These are phyloP conservation scores for Chiroxiphia lanceolata DNA, from an alignment of 2,797 vertebrate species.

Conservation along the genomic window DNA sequence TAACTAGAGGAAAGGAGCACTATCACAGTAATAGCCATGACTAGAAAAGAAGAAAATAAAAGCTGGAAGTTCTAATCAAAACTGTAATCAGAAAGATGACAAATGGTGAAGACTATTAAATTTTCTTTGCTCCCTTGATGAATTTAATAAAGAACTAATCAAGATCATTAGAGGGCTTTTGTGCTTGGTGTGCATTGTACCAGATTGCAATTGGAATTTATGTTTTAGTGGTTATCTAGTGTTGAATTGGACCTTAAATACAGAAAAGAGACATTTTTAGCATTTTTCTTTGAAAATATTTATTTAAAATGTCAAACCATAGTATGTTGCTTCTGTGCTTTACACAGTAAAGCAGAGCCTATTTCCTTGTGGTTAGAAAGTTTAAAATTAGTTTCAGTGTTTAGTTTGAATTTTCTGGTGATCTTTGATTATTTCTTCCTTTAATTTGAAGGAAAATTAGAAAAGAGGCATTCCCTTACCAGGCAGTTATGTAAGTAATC, in stretches of 20 bases:
- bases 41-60: slow-evolving; percentile 86
- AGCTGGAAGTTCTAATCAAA: slow-evolving; percentile 99
- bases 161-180: slow-evolving; percentile 99
- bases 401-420: slow-evolving; percentile 71
- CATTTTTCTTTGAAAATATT: slow-evolving; percentile 67
- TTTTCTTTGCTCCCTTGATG: slow-evolving; percentile 94
- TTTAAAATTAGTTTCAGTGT: slow-evolving; percentile 60
- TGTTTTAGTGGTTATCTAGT: slow-evolving; percentile 72
- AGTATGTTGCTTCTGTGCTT: slow-evolving; percentile 60
- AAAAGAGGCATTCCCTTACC: slow-evolving; percentile 61
- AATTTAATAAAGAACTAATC: slow-evolving; percentile 99
- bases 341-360: slow-evolving; percentile 58
- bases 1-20: slow-evolving; percentile 27
- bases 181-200: slow-evolving; percentile 85
- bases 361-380: slow-evolving; percentile 67
- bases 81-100: slow-evolving; percentile 97
- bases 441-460: slow-evolving; percentile 68
- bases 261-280: slow-evolving; percentile 62
- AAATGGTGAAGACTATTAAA: slow-evolving; percentile 95
- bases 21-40: slow-evolving; percentile 65
- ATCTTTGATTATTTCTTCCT: slow-evolving; percentile 73
- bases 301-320: slow-evolving; percentile 73
- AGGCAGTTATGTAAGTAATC: slow-evolving; percentile 58
- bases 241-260: slow-evolving; percentile 74
- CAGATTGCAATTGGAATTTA: slow-evolving; percentile 78